Evolutionary conservation across 2,113 vertebrate genomes (phyloP).

Genomic region (Cryptoleucopteryx plumbea): DNA sequence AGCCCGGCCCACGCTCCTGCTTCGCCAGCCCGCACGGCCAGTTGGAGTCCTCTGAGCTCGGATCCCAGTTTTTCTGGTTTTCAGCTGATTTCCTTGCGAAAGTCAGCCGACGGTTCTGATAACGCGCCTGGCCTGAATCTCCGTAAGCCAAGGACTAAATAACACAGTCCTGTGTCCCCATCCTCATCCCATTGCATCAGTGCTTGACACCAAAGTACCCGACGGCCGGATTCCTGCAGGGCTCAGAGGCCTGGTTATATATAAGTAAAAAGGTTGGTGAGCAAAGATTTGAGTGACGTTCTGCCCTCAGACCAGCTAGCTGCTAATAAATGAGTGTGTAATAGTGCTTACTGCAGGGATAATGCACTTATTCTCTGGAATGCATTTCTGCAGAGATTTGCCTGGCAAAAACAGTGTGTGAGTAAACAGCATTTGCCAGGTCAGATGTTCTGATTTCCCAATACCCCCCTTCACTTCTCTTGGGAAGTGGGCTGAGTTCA

Average conservation of each 20-base stretch:
- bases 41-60: not conserved
- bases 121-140: rapidly evolving
- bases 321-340: not conserved
- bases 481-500: not conserved
- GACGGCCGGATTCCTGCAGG: not conserved
- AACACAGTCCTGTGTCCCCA: no score
- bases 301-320: not conserved
- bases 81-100: not conserved
- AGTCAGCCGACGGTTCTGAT: no score
- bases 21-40: rapidly evolving
- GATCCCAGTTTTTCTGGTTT: not conserved
- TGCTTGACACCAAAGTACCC: not conserved
- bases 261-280: not conserved
- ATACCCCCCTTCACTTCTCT: not conserved
- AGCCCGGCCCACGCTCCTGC: not conserved
- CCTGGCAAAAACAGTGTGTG: not conserved
- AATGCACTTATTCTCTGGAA: not conserved
- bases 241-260: not conserved
- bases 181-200: not conserved
- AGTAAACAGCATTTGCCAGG: not conserved
- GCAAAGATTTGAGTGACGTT: not conserved
- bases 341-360: not conserved
- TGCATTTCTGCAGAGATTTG: not conserved
- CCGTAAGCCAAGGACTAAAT: not conserved
- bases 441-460: not conserved